These are phyloP conservation scores for Heteromurus nitidus DNA, from an alignment of 2,888 invertebrate genomes.

Conservation along the genomic window DNA sequence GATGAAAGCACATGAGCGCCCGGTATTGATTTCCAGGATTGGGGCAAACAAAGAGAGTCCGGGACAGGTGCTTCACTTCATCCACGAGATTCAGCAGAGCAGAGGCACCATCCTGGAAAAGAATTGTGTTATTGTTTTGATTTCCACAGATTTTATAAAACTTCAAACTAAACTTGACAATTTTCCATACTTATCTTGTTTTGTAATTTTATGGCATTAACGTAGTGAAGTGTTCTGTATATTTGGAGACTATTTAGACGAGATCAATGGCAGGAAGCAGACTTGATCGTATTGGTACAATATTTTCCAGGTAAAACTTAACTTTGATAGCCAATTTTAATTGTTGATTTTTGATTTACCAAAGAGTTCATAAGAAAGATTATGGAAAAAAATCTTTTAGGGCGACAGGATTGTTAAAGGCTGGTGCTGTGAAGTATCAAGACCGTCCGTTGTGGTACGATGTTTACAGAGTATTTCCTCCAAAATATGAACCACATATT, in stretches of 20 bases:
- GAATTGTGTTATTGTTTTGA: no score
- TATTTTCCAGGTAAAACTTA: conserved; percentile 71
- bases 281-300: conserved; percentile 71
- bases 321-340: neutral
- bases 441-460: conserved; percentile 96
- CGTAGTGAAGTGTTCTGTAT: neutral
- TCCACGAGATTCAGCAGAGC: no score
- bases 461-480: conserved; percentile 93
- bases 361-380: no score
- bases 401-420: conserved; percentile 85
- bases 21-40: no score
- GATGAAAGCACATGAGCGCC: no score
- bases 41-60: no score
- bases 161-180: neutral
- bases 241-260: neutral
- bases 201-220: neutral
- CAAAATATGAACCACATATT: conserved; percentile 87
- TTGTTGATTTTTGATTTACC: neutral
- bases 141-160: neutral
- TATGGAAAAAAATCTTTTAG: conserved; percentile 77
- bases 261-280: conserved; percentile 72
- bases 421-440: conserved; percentile 86
- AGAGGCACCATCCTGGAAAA: neutral
- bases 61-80: no score
- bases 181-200: neutral